Evolutionary conservation across 2,797 vertebrate genomes (phyloP).

Genomic region (Todus mexicanus): DNA sequence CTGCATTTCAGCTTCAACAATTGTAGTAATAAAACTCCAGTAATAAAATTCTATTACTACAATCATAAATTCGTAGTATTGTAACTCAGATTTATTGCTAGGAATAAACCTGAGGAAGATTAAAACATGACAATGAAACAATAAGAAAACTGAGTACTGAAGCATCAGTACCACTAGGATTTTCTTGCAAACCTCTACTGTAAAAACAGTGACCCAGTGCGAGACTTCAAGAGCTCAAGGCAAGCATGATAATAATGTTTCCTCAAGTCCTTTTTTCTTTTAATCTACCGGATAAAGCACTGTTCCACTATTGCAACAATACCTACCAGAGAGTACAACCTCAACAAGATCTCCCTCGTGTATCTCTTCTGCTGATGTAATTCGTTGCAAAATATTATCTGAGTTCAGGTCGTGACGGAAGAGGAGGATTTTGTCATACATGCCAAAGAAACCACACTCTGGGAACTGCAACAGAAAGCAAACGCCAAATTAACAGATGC

Average conservation of each 20-base stretch:
- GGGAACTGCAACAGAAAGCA: constrained; percentile 82
- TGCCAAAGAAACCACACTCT: constrained; percentile 97
- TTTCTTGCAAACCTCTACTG: background rate
- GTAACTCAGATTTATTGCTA: background rate
- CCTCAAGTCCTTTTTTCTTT: background rate
- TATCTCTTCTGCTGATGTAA: constrained; percentile 93
- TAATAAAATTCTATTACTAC: background rate
- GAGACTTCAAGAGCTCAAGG: background rate
- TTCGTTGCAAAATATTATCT: constrained; percentile 96
- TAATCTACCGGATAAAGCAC: background rate
- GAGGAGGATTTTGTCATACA: constrained; percentile 98
- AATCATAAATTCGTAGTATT: background rate
- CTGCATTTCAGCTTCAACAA: background rate
- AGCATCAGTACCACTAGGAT: background rate
- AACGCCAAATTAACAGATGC: constrained; percentile 26
- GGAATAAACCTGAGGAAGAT: background rate
- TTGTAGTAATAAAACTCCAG: background rate
- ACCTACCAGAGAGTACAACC: constrained; percentile 92
- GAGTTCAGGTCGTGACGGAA: constrained; percentile 96
- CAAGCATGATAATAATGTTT: background rate
- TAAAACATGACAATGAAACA: background rate
- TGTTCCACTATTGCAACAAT: background rate
- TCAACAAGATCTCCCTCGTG: constrained; percentile 85
- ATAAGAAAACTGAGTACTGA: background rate
- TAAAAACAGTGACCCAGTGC: background rate